phyloP scores from a whole-genome alignment of 2,797 vertebrate species.

The Smutsia temminckii region DNA sequence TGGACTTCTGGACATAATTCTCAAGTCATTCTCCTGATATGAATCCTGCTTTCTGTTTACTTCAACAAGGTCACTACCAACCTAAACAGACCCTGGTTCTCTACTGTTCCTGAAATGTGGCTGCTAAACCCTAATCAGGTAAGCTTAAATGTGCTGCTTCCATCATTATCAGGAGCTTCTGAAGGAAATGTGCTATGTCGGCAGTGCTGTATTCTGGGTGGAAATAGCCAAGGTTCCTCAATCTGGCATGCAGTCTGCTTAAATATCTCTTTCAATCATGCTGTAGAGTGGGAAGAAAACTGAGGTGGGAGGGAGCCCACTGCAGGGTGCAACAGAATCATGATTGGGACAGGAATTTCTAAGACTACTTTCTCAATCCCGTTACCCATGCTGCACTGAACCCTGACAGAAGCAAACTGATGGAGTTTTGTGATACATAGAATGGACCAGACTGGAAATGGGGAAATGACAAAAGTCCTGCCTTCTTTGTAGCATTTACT shows the following conservation, averaged over 20 bases:
- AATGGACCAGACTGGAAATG: background rate
- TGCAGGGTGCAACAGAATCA: background rate
- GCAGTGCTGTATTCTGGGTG: background rate
- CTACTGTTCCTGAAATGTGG: background rate
- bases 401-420: background rate
- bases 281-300: background rate
- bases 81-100: background rate
- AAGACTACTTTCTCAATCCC: slow-evolving; percentile 16
- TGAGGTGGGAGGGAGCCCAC: background rate
- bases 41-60: slow-evolving; percentile 16
- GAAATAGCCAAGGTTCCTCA: slow-evolving; percentile 32
- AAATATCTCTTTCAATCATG: slow-evolving; percentile 8
- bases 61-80: slow-evolving; percentile 18
- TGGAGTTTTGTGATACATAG: background rate
- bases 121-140: background rate
- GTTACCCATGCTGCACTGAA: background rate
- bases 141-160: background rate
- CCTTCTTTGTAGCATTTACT: slow-evolving; percentile 44
- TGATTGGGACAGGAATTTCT: background rate
- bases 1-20: slow-evolving; percentile 3
- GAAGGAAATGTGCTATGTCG: background rate
- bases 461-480: background rate
- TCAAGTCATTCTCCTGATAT: background rate
- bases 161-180: background rate
- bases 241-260: background rate